phyloP scores from a whole-genome alignment of 2,113 vertebrate species.

The Ahaetulla prasina region DNA sequence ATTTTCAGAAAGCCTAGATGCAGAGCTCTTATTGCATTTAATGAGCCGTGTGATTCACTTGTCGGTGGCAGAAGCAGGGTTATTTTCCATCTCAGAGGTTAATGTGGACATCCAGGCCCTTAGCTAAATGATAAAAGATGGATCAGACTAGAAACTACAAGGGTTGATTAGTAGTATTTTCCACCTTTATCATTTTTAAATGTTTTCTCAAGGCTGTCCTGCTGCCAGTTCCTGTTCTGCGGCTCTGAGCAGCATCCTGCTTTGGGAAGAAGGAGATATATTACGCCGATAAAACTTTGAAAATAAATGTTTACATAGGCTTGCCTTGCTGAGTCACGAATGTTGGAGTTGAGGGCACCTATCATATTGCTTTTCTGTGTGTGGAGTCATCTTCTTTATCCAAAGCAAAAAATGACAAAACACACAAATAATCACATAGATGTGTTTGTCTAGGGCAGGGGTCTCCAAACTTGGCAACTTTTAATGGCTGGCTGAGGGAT shows the following conservation, averaged over 20 bases:
- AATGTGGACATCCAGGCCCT: conserved; percentile 56
- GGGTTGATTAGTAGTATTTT: conserved; percentile 50
- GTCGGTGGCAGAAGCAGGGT: conserved; percentile 10
- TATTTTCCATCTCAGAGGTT: conserved; percentile 67
- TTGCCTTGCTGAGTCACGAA: conserved; percentile 36
- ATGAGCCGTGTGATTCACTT: neutral
- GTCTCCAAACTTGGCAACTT: neutral
- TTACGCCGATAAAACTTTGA: conserved; percentile 16
- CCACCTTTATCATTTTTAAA: conserved; percentile 17
- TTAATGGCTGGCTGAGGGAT: neutral
- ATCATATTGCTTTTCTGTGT: conserved; percentile 39
- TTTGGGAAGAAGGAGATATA: neutral
- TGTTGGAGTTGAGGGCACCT: conserved; percentile 10
- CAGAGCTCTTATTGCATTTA: neutral
- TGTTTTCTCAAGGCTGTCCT: neutral
- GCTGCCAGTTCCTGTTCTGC: neutral
- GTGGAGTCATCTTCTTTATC: conserved; percentile 46
- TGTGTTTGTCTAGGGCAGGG: neutral
- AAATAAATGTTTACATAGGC: neutral
- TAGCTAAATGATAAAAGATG: conserved; percentile 49
- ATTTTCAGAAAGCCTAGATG: neutral
- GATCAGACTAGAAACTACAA: conserved; percentile 57
- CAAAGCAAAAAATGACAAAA: conserved; percentile 38
- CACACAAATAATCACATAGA: conserved; percentile 27
- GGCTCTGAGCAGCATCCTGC: neutral